Percentiles rank a stretch among this genome's conserved stretches.
These are phyloP conservation scores for roundworm (Caenorhabditis elegans) DNA, from an alignment of 1,140 invertebrate species.

Conservation along the genomic window WBcel235 BX284605.5:9579501-9580000, in stretches of 20 bases:
- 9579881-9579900: slow-evolving; percentile 38
- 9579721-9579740: slow-evolving; percentile 25
- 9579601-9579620: too few species aligned
- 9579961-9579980: background rate
- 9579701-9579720: too few species aligned
- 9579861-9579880: background rate
- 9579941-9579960: background rate
- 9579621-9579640: too few species aligned
- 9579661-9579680: too few species aligned
- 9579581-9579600: too few species aligned
- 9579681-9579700: too few species aligned
- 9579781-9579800: slow-evolving; percentile 36
- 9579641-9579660: too few species aligned
- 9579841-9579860: background rate
- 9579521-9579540: too few species aligned
- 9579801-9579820: slow-evolving; percentile 30
- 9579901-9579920: slow-evolving; percentile 22
- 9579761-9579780: slow-evolving; percentile 26
- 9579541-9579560: too few species aligned
- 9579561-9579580: too few species aligned
- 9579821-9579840: background rate
- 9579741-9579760: slow-evolving; percentile 34
- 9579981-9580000: background rate
- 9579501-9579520: too few species aligned
- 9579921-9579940: slow-evolving; percentile 9